Evolutionary conservation across 2,797 vertebrate species (phyloP).

Genomic region (Phataginus tricuspis): DNA sequence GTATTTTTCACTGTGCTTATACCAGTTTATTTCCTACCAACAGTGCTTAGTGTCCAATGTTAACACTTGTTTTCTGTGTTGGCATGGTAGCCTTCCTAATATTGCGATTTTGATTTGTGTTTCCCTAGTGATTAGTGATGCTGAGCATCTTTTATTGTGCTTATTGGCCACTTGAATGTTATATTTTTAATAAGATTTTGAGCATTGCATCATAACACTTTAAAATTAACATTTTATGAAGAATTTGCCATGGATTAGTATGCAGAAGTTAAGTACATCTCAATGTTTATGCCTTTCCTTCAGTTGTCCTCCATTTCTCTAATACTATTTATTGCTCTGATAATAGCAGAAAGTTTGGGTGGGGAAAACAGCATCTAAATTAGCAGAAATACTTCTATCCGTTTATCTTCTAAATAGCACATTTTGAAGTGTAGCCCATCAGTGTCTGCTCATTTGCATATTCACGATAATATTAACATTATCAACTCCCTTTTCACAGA

Average conservation of each 20-base stretch:
- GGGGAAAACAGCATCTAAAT: background rate
- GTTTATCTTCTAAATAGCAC: background rate
- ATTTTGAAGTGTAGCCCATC: constrained; percentile 59
- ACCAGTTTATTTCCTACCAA: background rate
- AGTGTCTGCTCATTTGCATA: constrained; percentile 28
- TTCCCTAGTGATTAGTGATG: background rate
- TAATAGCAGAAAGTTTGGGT: constrained; percentile 29
- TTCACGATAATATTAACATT: background rate
- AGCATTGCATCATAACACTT: background rate
- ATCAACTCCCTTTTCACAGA: constrained; percentile 56
- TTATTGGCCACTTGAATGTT: background rate
- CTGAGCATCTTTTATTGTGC: background rate
- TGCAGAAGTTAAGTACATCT: background rate
- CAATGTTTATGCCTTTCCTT: background rate
- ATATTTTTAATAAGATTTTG: background rate
- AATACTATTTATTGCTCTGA: background rate
- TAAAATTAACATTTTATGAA: background rate
- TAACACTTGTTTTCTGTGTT: background rate
- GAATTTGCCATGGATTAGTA: background rate
- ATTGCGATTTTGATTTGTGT: background rate
- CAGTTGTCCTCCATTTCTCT: background rate
- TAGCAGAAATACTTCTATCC: background rate
- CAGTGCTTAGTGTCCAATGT: background rate
- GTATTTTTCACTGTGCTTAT: background rate
- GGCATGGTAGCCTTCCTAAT: background rate